These are phyloP conservation scores for Microctonus brassicae DNA, from an alignment of 2,888 invertebrate genomes.

Conservation along the genomic window DNA sequence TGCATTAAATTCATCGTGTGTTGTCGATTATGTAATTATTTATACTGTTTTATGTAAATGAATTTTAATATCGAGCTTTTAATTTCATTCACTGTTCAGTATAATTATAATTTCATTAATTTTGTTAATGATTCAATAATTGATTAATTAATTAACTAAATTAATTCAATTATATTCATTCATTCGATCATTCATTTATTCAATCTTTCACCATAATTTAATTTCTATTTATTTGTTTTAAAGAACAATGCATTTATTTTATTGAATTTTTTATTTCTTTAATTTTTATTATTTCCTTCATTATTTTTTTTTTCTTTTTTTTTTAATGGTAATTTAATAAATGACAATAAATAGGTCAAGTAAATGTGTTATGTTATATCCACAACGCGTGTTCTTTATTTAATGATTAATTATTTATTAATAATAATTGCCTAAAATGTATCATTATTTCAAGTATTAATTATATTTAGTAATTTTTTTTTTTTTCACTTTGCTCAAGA, in stretches of 20 bases:
- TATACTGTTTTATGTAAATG: not conserved
- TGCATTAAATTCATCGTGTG: not conserved
- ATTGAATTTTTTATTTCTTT: too few species aligned
- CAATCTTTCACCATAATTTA: too few species aligned
- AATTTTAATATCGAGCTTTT: too few species aligned
- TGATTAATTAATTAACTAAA: too few species aligned
- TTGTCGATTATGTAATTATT: not conserved
- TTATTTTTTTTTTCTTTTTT: conserved; percentile 14
- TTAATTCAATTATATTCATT: too few species aligned
- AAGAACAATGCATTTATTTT: too few species aligned
- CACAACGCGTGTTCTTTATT: conserved; percentile 45
- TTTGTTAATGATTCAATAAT: too few species aligned
- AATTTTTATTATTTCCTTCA: conserved; percentile 25
- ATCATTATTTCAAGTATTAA: conserved; percentile 2
- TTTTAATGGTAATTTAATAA: conserved; percentile 51
- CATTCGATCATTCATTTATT: too few species aligned
- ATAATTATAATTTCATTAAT: too few species aligned
- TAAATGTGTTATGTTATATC: conserved; percentile 54
- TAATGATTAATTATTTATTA: conserved; percentile 2
- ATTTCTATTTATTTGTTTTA: too few species aligned
- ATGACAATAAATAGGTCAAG: conserved; percentile 55
- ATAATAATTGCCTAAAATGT: not conserved
- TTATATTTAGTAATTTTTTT: not conserved
- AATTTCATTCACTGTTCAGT: too few species aligned
- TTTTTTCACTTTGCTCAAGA: not conserved